Base-by-base conservation (phyloP, 23 tunicate species). In the Ascidia mentula region DNA sequence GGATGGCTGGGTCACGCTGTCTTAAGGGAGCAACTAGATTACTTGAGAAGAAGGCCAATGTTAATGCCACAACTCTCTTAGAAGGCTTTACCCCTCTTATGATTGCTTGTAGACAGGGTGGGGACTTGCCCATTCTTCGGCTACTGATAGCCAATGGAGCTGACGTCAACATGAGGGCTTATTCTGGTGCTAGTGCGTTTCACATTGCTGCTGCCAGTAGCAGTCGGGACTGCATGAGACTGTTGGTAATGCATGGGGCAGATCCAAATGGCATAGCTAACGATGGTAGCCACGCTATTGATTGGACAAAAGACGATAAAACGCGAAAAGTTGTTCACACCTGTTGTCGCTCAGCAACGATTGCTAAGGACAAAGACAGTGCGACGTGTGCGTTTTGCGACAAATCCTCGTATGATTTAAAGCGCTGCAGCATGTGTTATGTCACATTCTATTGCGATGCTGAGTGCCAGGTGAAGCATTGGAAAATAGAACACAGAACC, bases 21-120 rank as follows among this genome's bases (percentile, higher is more conserved):
- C 6, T 34, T 2, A 39, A 32, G n/a, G 84, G 84, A 1, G 38
- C n/a, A n/a, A 72, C 35, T 5, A 8, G 37, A 0, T 65, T 80
- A 26, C 38, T 80, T 34, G 59, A 71, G 33, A 34, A 80, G 15
- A 31, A 40, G 3, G 84, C 75, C 3, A 26, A 80, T 6, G 72
- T 71, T n/a, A 80, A 80, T 38, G 37, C 38, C 17, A 15, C 4
- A 12, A 71, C 76, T n/a, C 37, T 60, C 17, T 32, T 38, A 15
- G 84, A 80, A 71, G 77, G 84, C 12, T 80, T 80, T 35, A 80
- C 84, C 4, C 77, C 84, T n/a, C 39, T 80, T 1, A 80, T 80
- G 84, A 69, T 80, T 31, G 45, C 84, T 1, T 80, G 84, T 32
- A 69, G 76, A 80, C 69, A 80, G 32, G 84, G 69, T 9, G 84